Evolutionary conservation across 1,140 invertebrate species (phyloP).

Genomic region (Nixonia krombeini): DNA sequence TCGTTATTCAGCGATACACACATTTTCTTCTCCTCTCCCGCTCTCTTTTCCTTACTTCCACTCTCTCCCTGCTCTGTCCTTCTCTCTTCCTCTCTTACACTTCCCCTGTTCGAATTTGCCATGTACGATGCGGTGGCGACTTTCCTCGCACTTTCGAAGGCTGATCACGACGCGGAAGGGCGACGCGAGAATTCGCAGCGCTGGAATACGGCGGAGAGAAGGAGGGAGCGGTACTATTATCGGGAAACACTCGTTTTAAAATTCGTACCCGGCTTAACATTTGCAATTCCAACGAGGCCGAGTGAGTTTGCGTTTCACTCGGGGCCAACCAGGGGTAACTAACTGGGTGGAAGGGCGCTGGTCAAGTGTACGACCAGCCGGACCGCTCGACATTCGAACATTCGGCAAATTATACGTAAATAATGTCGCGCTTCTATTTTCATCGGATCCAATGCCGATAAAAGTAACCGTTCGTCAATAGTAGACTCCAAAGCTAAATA

Average conservation of each 20-base stretch:
- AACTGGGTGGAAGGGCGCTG: conserved; percentile 26
- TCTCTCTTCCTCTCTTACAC: neutral
- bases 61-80: neutral
- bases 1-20: conserved; percentile 36
- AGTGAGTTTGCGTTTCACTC: conserved; percentile 56
- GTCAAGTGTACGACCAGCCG: conserved; percentile 20
- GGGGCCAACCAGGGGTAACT: conserved; percentile 21
- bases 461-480: too few species aligned
- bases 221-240: conserved; percentile 55
- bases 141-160: conserved; percentile 41
- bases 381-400: conserved; percentile 3
- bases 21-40: neutral
- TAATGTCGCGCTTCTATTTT: conserved; percentile 23
- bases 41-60: neutral
- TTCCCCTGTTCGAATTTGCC: conserved; percentile 25
- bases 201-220: conserved; percentile 42
- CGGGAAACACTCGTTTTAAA: conserved; percentile 64
- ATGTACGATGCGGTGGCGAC: conserved; percentile 42
- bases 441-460: neutral
- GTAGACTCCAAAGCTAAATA: too few species aligned
- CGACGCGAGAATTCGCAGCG: conserved; percentile 31
- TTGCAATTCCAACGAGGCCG: conserved; percentile 63
- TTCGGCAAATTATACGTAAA: conserved; percentile 53
- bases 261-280: conserved; percentile 50
- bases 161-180: conserved; percentile 37